These are phyloP conservation scores for Hoplostethus atlanticus DNA, from an alignment of 2,797 vertebrate genomes.

Conservation along the genomic window DNA sequence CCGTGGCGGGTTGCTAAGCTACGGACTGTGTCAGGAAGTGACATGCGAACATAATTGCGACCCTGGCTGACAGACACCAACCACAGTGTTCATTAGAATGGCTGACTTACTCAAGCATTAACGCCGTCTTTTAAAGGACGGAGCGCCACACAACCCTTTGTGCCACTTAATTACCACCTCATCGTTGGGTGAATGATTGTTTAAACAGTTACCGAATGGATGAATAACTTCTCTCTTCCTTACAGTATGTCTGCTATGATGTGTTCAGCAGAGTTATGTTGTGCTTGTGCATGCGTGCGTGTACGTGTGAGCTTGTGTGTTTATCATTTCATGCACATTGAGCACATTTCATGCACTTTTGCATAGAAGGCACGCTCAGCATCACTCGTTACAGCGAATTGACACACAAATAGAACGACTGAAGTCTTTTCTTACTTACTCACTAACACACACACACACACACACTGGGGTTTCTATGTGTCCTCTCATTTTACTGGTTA, in stretches of 20 bases:
- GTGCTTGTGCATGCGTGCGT: not conserved
- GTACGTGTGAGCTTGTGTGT: not conserved
- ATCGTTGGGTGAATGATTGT: slow-evolving; percentile 46
- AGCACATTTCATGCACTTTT: not conserved
- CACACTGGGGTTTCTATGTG: not conserved
- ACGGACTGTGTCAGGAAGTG: slow-evolving; percentile 74
- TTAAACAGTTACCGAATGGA: slow-evolving; percentile 61
- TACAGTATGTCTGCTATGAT: too few species aligned
- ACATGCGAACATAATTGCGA: slow-evolving; percentile 73
- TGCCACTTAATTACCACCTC: slow-evolving; percentile 55
- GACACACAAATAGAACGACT: not conserved
- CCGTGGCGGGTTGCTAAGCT: slow-evolving; percentile 74
- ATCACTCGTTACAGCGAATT: not conserved
- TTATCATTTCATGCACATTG: not conserved
- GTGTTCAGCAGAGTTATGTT: not conserved
- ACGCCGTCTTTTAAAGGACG: slow-evolving; percentile 56
- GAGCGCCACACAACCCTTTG: slow-evolving; percentile 50
- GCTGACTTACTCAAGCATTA: slow-evolving; percentile 66
- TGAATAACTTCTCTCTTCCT: not conserved
- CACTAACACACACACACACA: too few species aligned
- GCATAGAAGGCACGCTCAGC: not conserved
- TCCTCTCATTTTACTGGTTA: not conserved
- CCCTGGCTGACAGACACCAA: slow-evolving; percentile 68
- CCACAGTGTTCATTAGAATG: slow-evolving; percentile 68
- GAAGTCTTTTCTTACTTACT: not conserved